phyloP scores from a whole-genome alignment of 2,888 invertebrate species.

The Lymantria dispar region DNA sequence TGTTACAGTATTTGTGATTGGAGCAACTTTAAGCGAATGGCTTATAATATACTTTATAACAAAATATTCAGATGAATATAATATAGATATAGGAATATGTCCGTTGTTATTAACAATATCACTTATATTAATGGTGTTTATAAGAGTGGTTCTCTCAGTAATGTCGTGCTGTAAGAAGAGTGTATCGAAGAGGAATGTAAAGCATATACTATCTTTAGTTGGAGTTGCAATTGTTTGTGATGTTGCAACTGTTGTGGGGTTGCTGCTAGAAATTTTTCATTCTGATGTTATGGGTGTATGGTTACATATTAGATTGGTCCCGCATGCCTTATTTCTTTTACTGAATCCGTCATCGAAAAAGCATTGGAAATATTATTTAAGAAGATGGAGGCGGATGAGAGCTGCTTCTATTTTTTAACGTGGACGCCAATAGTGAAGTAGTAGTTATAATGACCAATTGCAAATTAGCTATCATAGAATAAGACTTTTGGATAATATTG shows the following conservation, averaged over 20 bases:
- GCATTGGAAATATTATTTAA: background rate
- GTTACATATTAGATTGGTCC: background rate
- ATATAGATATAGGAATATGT: background rate
- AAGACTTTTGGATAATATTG: no score
- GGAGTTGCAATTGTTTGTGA: conserved; percentile 34
- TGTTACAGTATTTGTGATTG: conserved; percentile 12
- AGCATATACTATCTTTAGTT: conserved; percentile 24
- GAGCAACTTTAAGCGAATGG: background rate
- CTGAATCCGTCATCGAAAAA: background rate
- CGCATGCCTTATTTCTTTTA: conserved; percentile 1
- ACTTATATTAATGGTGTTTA: conserved; percentile 22
- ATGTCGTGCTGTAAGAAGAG: conserved; percentile 24
- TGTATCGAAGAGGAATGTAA: conserved; percentile 18
- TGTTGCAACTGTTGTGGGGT: conserved; percentile 2
- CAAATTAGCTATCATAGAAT: no score
- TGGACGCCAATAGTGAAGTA: no score
- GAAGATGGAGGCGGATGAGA: background rate
- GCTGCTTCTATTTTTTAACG: no score
- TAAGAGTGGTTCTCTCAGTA: conserved; percentile 20
- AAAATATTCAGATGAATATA: background rate
- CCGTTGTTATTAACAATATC: conserved; percentile 11
- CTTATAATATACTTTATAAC: background rate
- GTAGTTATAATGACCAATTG: no score
- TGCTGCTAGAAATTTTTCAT: background rate
- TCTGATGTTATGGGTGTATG: background rate